phyloP scores from a whole-genome alignment of 2,888 invertebrate species.

The Eupithecia inturbata region DNA sequence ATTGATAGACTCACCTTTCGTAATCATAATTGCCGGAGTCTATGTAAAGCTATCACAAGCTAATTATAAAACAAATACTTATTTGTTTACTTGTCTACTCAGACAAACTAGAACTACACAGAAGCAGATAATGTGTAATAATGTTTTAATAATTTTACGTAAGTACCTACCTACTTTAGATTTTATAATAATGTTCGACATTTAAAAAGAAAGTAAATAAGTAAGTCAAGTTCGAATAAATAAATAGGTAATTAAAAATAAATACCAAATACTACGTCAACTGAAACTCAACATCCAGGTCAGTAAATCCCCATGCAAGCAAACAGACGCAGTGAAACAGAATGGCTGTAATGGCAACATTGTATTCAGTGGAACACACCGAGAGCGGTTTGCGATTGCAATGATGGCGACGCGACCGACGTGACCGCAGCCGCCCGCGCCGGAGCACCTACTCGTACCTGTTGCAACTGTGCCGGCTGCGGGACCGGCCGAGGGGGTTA shows the following conservation, averaged over 20 bases:
- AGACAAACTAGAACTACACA: neutral
- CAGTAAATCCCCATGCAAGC: neutral
- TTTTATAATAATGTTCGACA: no score
- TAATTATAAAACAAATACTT: neutral
- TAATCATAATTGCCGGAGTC: neutral
- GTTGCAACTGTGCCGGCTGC: no score
- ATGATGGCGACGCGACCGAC: neutral
- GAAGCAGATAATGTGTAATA: neutral
- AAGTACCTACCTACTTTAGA: no score
- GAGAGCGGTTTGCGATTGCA: neutral
- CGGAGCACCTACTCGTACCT: no score
- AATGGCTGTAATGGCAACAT: neutral
- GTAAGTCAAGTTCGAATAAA: no score
- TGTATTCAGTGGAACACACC: neutral
- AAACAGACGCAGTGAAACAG: neutral
- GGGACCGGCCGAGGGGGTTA: no score
- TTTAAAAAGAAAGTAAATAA: no score
- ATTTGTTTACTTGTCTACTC: no score
- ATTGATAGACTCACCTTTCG: neutral
- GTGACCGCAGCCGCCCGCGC: neutral
- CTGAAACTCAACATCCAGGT: neutral
- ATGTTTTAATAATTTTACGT: no score
- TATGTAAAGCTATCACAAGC: neutral
- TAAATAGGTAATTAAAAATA: no score
- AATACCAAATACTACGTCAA: neutral